Percentiles rank a stretch among this genome's conserved stretches.
These are phyloP conservation scores for Glaucopsyche alexis DNA, from an alignment of 2,888 invertebrate species.

Conservation along the genomic window DNA sequence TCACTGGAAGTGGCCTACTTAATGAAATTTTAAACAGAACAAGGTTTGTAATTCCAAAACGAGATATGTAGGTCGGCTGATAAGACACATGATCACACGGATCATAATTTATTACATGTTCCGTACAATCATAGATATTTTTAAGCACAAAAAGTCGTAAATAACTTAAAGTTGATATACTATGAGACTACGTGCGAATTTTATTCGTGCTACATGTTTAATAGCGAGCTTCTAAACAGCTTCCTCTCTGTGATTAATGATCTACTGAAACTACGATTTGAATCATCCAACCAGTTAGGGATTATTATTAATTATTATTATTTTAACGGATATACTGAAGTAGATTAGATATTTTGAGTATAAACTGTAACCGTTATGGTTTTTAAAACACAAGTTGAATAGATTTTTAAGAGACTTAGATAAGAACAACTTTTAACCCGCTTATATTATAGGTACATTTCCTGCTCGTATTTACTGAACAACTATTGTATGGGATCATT, in stretches of 20 bases:
- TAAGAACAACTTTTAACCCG: too few species aligned
- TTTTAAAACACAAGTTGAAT: too few species aligned
- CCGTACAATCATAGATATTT: slow-evolving; percentile 4
- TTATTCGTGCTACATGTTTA: not conserved
- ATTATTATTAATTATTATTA: too few species aligned
- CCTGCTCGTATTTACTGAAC: too few species aligned
- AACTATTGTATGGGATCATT: too few species aligned
- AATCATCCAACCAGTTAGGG: too few species aligned
- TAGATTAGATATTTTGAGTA: too few species aligned
- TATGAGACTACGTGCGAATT: not conserved
- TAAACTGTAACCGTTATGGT: too few species aligned
- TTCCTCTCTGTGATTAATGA: not conserved
- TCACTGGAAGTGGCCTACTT: slow-evolving; percentile 1
- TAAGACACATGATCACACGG: not conserved
- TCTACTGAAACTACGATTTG: not conserved
- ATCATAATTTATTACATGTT: slow-evolving; percentile 4
- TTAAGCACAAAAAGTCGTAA: not conserved
- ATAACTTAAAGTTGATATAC: not conserved
- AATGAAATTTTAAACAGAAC: not conserved
- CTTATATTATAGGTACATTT: too few species aligned
- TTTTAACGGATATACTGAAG: too few species aligned
- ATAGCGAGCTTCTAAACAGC: not conserved
- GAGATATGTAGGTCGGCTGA: not conserved
- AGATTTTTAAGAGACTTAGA: too few species aligned
- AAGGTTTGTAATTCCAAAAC: not conserved